phyloP scores from a whole-genome alignment of 1,140 invertebrate species.

The Eumaeus atala region DNA sequence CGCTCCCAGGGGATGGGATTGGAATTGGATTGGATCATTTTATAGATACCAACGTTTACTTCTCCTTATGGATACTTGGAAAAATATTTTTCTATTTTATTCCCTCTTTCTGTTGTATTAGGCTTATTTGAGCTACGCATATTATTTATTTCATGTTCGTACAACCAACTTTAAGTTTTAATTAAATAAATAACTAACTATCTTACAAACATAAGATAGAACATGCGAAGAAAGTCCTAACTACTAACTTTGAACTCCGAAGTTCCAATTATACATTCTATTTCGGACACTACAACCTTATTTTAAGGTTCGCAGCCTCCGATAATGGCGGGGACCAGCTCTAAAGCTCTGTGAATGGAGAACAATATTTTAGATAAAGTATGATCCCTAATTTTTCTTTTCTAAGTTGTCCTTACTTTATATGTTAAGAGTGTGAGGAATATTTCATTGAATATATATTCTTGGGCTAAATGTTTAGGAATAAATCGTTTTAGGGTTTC shows the following conservation, averaged over 20 bases:
- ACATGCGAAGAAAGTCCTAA: not conserved
- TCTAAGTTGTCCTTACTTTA: constrained; percentile 1
- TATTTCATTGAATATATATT: constrained; percentile 2
- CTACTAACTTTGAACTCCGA: not conserved
- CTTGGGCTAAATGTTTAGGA: no score
- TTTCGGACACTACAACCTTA: not conserved
- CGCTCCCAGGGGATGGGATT: not conserved
- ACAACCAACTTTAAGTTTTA: no score
- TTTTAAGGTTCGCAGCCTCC: not conserved
- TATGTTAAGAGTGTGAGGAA: not conserved
- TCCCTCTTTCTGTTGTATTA: no score
- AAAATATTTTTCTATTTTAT: not conserved
- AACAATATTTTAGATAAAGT: constrained; percentile 10
- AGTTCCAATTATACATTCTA: constrained; percentile 1
- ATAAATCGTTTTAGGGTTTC: no score
- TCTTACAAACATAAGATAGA: no score
- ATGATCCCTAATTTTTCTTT: constrained; percentile 8
- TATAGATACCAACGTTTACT: constrained; percentile 3
- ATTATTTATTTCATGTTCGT: no score
- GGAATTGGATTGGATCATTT: constrained; percentile 9
- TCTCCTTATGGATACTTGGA: not conserved
- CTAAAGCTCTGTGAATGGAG: constrained; percentile 10
- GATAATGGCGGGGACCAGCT: constrained; percentile 2
- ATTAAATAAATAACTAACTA: no score
- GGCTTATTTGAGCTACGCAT: no score